Evolutionary conservation across 1,140 invertebrate species (phyloP), one percentile per base, ranked within the genome.

Genomic region (Drosophila athabasca): DNA sequence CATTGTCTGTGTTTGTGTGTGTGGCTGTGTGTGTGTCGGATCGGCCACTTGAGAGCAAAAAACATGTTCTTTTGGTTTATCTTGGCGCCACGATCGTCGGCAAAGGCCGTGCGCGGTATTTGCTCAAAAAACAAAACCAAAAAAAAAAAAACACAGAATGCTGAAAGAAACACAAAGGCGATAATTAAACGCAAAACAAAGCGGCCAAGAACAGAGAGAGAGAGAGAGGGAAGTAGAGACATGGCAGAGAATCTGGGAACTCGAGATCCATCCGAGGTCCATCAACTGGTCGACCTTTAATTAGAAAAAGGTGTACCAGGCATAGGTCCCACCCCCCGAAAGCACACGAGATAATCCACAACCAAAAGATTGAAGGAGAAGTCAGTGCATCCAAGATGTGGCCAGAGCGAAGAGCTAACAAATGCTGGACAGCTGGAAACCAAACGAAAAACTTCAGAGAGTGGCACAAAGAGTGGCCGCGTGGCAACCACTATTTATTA

Each of bases 31-130:
- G 54, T 75, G 62, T 46, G 49, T 51, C 35, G 35, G 35, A 39
- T 61, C 73, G 73, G 80, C 74, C 83, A 87, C 82, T 87, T 87
- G 82, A 88, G 83, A 79, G 76, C 71, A 83, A 88, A 88, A 83
- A 88, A 83, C 83, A 87, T 87, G 83, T 87, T 87, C 83, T 83
- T 82, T 84, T 82, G 82, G 79, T 79, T 88, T 83, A 88, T 88
- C 83, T 88, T 88, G 83, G 83, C 83, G 83, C 83, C 83, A 89
- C 83, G 83, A 88, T 88, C 83, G 76, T 72, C 74, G 73, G 61
- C 54, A 76, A 76, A 59, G 75, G 70, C 79, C 75, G 35, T 39
- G 35, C 35, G 79, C 79, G 75, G 80, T 79, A 83, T 83, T 83
- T 83, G 79, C 80, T 83, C 44, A 70, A 71, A 84, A 72, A 69